Evolutionary conservation across 2,797 vertebrate genomes (phyloP).

Genomic region (Crocidura indochinensis): DNA sequence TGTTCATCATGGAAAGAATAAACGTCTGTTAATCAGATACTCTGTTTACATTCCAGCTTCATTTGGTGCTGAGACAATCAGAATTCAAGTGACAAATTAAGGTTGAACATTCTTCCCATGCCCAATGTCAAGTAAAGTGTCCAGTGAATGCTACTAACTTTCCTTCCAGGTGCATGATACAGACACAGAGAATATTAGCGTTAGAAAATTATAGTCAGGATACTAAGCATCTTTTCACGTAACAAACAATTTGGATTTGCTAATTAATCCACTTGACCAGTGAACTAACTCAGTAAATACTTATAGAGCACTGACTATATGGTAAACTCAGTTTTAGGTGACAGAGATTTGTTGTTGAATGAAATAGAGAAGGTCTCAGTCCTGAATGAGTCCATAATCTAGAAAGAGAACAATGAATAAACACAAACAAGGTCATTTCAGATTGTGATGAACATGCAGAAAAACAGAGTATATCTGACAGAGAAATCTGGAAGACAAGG

Average conservation of each 20-base stretch:
- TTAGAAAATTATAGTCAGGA: background rate
- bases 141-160: background rate
- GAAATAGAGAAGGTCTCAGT: background rate
- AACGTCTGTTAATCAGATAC: conserved; percentile 61
- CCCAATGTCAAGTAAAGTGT: conserved; percentile 35
- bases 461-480: background rate
- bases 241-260: background rate
- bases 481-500: background rate
- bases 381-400: background rate
- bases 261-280: background rate
- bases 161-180: background rate
- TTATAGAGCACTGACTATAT: conserved; percentile 22
- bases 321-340: conserved; percentile 6
- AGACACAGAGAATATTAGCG: background rate
- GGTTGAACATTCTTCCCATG: conserved; percentile 6
- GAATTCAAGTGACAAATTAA: conserved; percentile 33
- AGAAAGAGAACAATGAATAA: background rate
- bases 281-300: conserved; percentile 39
- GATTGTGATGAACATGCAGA: background rate
- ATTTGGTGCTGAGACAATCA: conserved; percentile 38
- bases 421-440: conserved; percentile 16
- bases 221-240: background rate
- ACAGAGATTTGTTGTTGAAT: background rate
- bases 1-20: conserved; percentile 63
- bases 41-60: conserved; percentile 52